These are phyloP conservation scores for Pteropus rufus DNA, from an alignment of 2,797 vertebrate genomes.

Conservation along the genomic window DNA sequence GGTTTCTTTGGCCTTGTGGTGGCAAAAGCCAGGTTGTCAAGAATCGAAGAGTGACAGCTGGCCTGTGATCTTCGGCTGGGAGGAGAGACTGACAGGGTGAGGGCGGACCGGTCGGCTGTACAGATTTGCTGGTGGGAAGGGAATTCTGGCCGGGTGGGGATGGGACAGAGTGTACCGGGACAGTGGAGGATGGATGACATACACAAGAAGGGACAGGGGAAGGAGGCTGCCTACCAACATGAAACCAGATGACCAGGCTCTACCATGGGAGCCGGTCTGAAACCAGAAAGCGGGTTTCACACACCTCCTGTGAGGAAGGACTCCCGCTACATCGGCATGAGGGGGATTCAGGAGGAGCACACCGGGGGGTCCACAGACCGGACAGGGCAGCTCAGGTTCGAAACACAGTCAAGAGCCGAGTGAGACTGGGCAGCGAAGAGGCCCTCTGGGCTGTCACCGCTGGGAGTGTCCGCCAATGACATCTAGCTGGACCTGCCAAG, in stretches of 20 bases:
- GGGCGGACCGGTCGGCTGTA: rapidly evolving
- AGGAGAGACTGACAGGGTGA: not conserved
- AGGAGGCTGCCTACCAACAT: not conserved
- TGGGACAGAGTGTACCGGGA: rapidly evolving
- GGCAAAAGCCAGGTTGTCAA: not conserved
- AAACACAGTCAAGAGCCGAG: not conserved
- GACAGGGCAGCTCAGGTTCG: not conserved
- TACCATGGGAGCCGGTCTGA: not conserved
- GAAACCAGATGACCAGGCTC: not conserved
- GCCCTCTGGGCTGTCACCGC: not conserved
- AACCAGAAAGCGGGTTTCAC: not conserved
- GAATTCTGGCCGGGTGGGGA: not conserved
- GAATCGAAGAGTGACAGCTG: not conserved
- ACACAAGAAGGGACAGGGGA: not conserved
- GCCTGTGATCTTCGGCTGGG: not conserved
- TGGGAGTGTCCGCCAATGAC: rapidly evolving
- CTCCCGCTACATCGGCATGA: not conserved
- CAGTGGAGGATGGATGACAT: rapidly evolving
- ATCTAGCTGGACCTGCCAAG: not conserved
- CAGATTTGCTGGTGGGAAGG: not conserved
- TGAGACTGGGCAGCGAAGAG: not conserved
- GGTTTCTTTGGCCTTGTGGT: not conserved
- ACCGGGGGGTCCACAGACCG: not conserved
- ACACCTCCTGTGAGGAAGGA: not conserved
- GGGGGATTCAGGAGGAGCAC: not conserved